Conservation (phyloP, 2,888 invertebrate genomes). For the Dryococelus australis region DNA sequence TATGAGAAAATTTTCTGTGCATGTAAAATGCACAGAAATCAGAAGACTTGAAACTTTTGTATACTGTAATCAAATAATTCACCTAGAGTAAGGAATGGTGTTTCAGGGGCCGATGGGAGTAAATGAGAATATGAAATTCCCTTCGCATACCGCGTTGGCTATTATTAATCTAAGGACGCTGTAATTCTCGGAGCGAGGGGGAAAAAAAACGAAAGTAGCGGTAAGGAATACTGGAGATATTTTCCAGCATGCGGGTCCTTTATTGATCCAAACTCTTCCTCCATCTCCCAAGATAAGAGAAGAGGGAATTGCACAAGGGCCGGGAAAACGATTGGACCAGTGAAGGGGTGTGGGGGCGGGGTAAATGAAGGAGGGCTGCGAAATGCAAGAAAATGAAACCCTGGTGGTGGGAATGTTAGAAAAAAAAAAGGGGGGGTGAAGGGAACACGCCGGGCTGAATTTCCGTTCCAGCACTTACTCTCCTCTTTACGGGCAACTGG, state of each 20-base stretch:
- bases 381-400: neutral
- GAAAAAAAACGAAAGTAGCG: neutral
- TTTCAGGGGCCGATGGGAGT: too few species aligned
- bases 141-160: too few species aligned
- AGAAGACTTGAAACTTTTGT: too few species aligned
- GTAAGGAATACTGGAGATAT: neutral
- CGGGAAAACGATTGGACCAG: neutral
- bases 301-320: neutral
- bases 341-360: neutral
- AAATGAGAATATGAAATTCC: too few species aligned
- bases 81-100: too few species aligned
- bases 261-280: neutral
- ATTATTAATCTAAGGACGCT: too few species aligned
- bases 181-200: too few species aligned
- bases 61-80: too few species aligned
- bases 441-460: neutral
- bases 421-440: neutral
- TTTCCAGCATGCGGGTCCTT: constrained; percentile 9
- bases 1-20: too few species aligned
- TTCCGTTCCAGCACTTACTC: neutral
- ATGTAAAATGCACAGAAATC: too few species aligned
- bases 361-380: neutral
- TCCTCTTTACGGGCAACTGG: neutral
- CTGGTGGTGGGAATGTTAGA: neutral
- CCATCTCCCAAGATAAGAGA: constrained; percentile 16